These are phyloP conservation scores for Nycticorax nycticorax DNA, from an alignment of 2,113 vertebrate species.

Conservation along the genomic window DNA sequence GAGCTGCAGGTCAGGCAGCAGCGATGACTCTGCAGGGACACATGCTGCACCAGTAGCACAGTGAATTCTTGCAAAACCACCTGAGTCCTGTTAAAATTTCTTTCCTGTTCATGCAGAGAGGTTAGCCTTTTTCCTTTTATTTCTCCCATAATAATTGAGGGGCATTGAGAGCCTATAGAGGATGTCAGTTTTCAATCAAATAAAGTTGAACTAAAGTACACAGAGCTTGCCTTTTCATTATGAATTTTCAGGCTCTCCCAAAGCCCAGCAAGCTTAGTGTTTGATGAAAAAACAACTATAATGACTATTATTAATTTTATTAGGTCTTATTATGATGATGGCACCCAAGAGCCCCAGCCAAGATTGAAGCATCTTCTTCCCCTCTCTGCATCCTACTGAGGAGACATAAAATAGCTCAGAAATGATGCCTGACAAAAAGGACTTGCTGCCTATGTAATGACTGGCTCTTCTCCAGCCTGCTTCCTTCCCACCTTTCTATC, in stretches of 20 bases:
- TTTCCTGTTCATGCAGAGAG: neutral
- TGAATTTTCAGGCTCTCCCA: neutral
- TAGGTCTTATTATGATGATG: neutral
- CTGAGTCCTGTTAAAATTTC: neutral
- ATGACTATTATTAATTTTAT: neutral
- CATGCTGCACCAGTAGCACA: neutral
- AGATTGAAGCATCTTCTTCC: neutral
- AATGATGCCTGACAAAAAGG: neutral
- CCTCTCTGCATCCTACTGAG: neutral
- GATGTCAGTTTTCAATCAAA: neutral
- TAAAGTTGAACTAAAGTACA: neutral
- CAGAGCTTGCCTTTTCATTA: neutral
- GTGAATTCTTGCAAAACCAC: neutral
- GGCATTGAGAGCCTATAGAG: neutral
- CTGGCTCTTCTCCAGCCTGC: neutral
- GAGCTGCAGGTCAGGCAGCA: neutral
- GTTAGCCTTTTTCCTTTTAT: neutral
- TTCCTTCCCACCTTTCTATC: neutral
- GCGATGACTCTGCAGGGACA: neutral
- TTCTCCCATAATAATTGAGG: neutral
- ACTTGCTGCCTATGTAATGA: neutral
- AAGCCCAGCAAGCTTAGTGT: neutral
- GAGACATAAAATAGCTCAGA: neutral
- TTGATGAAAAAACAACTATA: neutral
- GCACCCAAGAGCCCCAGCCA: neutral